Base-by-base conservation (phyloP, 2,888 invertebrate species). In the Caenorhabditis imperialis region DNA sequence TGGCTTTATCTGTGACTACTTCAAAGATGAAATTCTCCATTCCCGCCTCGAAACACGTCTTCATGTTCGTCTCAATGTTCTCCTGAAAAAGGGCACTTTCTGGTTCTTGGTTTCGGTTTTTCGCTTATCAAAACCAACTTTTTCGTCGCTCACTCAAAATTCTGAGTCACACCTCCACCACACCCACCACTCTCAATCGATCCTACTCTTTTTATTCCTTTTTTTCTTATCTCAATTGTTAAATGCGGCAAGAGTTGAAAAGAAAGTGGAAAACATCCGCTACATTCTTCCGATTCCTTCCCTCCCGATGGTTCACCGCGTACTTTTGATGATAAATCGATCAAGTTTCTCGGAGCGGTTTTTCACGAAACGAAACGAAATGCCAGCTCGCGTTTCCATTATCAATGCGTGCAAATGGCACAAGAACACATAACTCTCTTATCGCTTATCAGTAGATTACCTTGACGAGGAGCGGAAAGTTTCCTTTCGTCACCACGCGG, bases 401-500 rank as follows among this genome's bases (percentile, higher is more conserved):
- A n/a, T n/a, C n/a, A n/a, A n/a, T n/a, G n/a, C n/a, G n/a, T n/a
- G n/a, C n/a, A n/a, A n/a, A n/a, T n/a, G n/a, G n/a, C n/a, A n/a
- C 54, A 45, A 54, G 62, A 63, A 63, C 54, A 47, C 54, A 54
- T 63, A 63, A 54, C 27, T 44, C 45, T 62, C 37, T n/a, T n/a
- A n/a, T n/a, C n/a, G n/a, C n/a, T n/a, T n/a, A n/a, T n/a, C n/a
- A n/a, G n/a, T n/a, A 18, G 44, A 62, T 12, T 54, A 86, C 86
- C 88, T 92, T 93, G 3, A 97, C 96, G 78, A 97, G 90, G 83
- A 94, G 93, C 4, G 96, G 94, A 89, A 93, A 97, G 89, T 96
- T 95, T 37, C 97, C 96, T 70, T 96, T 92, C 0, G 96, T 97
- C 7, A 97, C 96, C 25, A 96, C 93, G 80, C 96, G 92, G 82